Base-by-base conservation (phyloP, 1,140 invertebrate genomes). In the Brachionus rotundiformis region DNA sequence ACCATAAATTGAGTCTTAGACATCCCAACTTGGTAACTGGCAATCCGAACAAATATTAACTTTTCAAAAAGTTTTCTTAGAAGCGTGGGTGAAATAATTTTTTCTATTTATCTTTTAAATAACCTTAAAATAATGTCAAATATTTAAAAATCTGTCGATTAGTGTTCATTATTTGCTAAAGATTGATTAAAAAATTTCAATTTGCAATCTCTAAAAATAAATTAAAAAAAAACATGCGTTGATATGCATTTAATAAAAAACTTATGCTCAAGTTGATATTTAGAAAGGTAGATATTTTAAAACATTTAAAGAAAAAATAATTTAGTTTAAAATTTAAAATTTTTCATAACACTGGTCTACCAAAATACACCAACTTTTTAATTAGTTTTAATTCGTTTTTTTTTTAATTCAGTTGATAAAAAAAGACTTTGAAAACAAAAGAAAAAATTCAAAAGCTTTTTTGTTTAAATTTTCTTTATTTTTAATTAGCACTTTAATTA, bases 201-300 rank as follows among this genome's bases (percentile, higher is more conserved):
- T 54, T 39, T 39, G 36, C 36, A 39, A 39, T 39, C 36, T 54
- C 47, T 54, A 54, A 54, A 54, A 19, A 54, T 54, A 54, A 54
- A 54, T 54, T 54, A 7, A 54, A 23, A 54, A 19, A 16, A 54
- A 54, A 23, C 19, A 39, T 39, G 7, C 19, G 47, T 54, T 54
- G 47, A 54, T 54, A 54, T n/a, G 47, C 47, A 54, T 54, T 41
- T 54, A 25, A 54, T 16, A 49, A 49, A 54, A 54, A 54, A 54
- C 47, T 54, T 54, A 54, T 54, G 47, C 47, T 54, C 47, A 54
- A 54, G 47, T 54, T 54, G 47, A 54, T 54, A 19, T 54, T 25
- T 54, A 16, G 19, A 54, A 54, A 54, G 47, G 47, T 54, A 54
- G 47, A 54, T 54, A 54, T 54, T 23, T 7, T 54, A 54, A 54